phyloP scores from a whole-genome alignment of 2,113 vertebrate genomes.

The Seriola aureovittata region DNA sequence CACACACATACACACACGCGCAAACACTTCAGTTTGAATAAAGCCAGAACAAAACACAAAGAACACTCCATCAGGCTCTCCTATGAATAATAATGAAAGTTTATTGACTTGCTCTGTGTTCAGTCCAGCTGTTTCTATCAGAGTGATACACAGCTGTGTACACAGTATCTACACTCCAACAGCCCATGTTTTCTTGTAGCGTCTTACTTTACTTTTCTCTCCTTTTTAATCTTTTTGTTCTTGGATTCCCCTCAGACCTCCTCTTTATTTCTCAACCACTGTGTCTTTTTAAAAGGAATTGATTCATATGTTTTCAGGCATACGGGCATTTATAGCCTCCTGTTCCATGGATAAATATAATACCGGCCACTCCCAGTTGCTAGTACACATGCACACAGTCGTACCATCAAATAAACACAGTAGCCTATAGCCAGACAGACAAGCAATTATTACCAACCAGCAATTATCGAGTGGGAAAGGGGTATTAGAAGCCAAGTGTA shows the following conservation, averaged over 20 bases:
- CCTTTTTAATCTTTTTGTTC: constrained; percentile 43
- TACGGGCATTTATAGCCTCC: constrained; percentile 60
- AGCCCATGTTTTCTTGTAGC: background rate
- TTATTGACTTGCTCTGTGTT: constrained; percentile 37
- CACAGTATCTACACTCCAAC: constrained; percentile 18
- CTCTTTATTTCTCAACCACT: background rate
- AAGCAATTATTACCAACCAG: constrained; percentile 76
- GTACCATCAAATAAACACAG: constrained; percentile 68
- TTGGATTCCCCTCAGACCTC: background rate
- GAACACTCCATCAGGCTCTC: constrained; percentile 8
- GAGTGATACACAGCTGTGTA: constrained; percentile 47
- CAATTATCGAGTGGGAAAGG: constrained; percentile 72
- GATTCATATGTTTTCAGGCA: constrained; percentile 63
- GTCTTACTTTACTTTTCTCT: constrained; percentile 31
- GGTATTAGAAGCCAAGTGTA: constrained; percentile 63
- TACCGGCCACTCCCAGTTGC: constrained; percentile 52
- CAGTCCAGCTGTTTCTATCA: constrained; percentile 56
- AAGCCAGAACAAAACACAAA: constrained; percentile 37
- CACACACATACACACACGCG: background rate
- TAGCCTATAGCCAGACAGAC: constrained; percentile 69
- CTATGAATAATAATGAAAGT: constrained; percentile 48
- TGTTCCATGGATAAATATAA: constrained; percentile 64
- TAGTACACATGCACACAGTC: constrained; percentile 53
- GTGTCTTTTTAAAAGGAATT: constrained; percentile 61
- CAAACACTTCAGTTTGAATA: constrained; percentile 19